phyloP scores from a whole-genome alignment of 2,888 invertebrate genomes.

The Polydrusus cervinus region DNA sequence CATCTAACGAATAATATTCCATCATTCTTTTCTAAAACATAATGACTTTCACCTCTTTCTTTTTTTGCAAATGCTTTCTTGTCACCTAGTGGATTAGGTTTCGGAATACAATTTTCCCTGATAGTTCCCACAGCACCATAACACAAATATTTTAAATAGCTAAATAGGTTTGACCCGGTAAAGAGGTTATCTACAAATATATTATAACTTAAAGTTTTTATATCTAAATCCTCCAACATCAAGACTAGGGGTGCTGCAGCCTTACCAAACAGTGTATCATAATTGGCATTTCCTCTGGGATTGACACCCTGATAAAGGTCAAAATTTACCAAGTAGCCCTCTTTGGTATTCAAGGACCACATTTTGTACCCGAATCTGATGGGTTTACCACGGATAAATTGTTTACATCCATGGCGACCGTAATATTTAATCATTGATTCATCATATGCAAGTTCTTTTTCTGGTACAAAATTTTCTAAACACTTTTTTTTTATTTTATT shows the following conservation, averaged over 20 bases:
- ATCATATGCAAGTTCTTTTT: slow-evolving; percentile 18
- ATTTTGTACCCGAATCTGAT: no score
- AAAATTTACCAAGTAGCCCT: no score
- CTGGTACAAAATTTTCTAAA: slow-evolving; percentile 27
- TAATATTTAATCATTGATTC: no score
- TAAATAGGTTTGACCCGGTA: slow-evolving; percentile 32
- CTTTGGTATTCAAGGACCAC: no score
- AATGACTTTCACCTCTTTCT: slow-evolving; percentile 30
- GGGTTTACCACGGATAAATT: no score
- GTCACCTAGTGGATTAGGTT: no score
- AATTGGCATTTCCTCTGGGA: no score
- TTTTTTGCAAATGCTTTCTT: slow-evolving; percentile 26
- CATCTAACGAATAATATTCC: slow-evolving; percentile 39
- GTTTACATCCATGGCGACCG: slow-evolving; percentile 36
- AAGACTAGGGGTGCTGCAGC: no score
- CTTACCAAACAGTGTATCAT: slow-evolving; percentile 29
- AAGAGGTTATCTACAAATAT: slow-evolving; percentile 33
- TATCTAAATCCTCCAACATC: slow-evolving; percentile 28
- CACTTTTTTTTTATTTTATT: slow-evolving; percentile 6
- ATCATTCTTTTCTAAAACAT: slow-evolving; percentile 6
- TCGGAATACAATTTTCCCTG: slow-evolving; percentile 29
- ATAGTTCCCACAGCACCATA: slow-evolving; percentile 41
- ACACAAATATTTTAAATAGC: slow-evolving; percentile 23
- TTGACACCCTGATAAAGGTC: no score
- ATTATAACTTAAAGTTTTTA: slow-evolving; percentile 10